Evolutionary conservation across 2,888 invertebrate genomes (phyloP), one percentile per base, ranked within the genome.

Genomic region (Nephrotoma guestfalica): DNA sequence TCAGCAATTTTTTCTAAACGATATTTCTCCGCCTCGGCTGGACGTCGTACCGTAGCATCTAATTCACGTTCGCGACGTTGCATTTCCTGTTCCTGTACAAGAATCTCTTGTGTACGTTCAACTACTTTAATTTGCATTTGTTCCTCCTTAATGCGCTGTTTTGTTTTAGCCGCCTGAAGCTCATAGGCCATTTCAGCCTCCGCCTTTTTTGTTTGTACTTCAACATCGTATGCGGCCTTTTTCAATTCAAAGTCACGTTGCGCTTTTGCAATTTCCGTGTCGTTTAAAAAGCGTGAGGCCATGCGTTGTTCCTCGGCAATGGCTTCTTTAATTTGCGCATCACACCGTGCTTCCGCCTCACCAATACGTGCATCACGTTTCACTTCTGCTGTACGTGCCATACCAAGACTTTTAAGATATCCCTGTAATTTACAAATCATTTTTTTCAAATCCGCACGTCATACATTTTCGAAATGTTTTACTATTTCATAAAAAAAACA

Each of bases 221-320:
- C 99, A 88, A 97, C 96, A 90, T 99, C 99, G 90, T 99, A 99
- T 2, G 97, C 96, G 6, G 99, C 98, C 91, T 99, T 98, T 91
- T 99, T 98, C 88, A 99, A 92, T 92, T 99, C 98, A 91, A 98
- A 99, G 92, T 99, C 98, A 88, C 99, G 93, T 90, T 98, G 97
- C 0, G 99, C 97, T 91, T 99, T 98, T 0, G 99, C 98, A 87
- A 99, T 98, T 91, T 99, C 98, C 0, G 98, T 98, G 90, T 99
- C 98, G 92, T 99, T 99, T 18, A 97, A 92, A 91, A 97, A 97
- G 88, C 97, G 94, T 0, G 98, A 94, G 0, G 98, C 98, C 98
- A 98, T 97, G 86, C 98, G 93, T 91, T 98, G 97, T 91, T 99
- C 98, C 91, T 99, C 98, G 0, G 99, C 99, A 90, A 98, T 96